These are phyloP conservation scores for Lasiurus borealis DNA, from an alignment of 2,113 vertebrate species.

Conservation along the genomic window DNA sequence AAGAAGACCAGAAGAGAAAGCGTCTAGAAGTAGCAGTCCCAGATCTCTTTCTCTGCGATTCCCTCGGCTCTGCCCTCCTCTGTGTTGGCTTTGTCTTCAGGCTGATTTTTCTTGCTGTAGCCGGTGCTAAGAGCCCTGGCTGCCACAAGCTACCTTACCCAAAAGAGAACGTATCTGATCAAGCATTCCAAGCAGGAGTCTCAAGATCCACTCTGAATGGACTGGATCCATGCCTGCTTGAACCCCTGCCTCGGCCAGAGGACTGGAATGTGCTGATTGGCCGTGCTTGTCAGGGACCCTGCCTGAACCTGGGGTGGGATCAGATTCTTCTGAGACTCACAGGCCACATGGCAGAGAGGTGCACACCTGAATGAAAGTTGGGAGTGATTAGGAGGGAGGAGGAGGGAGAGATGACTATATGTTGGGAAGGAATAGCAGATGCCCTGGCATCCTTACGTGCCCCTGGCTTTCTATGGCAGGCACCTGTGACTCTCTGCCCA, in stretches of 20 bases:
- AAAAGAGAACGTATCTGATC: slow-evolving; percentile 34
- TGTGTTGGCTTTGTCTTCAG: neutral
- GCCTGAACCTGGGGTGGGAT: neutral
- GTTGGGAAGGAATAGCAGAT: neutral
- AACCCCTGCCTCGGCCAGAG: neutral
- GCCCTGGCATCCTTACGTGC: neutral
- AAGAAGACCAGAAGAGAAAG: neutral
- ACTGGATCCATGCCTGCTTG: neutral
- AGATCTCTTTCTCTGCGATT: neutral
- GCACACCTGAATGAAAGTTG: neutral
- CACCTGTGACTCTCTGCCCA: neutral
- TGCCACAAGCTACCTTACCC: neutral
- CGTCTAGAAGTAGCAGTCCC: neutral
- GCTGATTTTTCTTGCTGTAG: neutral
- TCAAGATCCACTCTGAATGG: slow-evolving; percentile 18
- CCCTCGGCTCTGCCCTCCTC: neutral
- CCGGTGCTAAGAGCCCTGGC: neutral
- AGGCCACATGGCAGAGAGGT: neutral
- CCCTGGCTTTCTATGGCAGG: neutral
- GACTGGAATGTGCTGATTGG: neutral
- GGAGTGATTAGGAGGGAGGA: neutral
- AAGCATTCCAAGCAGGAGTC: slow-evolving; percentile 34
- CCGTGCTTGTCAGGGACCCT: neutral
- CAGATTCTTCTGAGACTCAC: neutral
- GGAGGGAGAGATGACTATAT: neutral